Evolutionary conservation across 2,113 vertebrate genomes (phyloP).

Genomic region (Ivindomyrus marchei): DNA sequence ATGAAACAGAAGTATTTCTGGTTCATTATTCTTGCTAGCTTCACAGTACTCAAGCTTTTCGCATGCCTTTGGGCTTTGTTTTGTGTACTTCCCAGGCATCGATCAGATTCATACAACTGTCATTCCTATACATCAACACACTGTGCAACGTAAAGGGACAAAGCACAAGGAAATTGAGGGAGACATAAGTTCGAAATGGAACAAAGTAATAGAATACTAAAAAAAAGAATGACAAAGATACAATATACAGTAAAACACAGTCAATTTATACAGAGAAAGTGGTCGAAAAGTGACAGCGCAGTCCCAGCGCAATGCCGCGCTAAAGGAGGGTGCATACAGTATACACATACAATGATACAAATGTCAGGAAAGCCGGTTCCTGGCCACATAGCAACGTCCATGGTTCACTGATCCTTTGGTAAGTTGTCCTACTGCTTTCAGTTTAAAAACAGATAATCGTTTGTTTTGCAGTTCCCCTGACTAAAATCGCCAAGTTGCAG

Average conservation of each 20-base stretch:
- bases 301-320: background rate
- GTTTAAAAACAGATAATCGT: background rate
- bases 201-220: background rate
- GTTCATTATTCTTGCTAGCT: too few species aligned
- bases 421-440: background rate
- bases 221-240: background rate
- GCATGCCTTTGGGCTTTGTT: background rate
- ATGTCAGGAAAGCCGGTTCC: background rate
- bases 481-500: background rate
- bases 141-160: background rate
- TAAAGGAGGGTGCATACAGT: background rate
- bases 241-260: too few species aligned
- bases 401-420: too few species aligned
- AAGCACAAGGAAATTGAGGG: background rate
- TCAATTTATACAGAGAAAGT: background rate
- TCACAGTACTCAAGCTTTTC: too few species aligned
- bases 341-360: background rate
- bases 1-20: too few species aligned
- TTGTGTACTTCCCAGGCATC: background rate
- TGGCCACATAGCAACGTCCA: background rate
- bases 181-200: background rate
- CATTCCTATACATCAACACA: background rate
- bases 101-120: background rate
- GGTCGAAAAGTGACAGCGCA: background rate
- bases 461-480: background rate